Evolutionary conservation across 1,140 invertebrate species (phyloP).

Genomic region (Caerostris extrusa): DNA sequence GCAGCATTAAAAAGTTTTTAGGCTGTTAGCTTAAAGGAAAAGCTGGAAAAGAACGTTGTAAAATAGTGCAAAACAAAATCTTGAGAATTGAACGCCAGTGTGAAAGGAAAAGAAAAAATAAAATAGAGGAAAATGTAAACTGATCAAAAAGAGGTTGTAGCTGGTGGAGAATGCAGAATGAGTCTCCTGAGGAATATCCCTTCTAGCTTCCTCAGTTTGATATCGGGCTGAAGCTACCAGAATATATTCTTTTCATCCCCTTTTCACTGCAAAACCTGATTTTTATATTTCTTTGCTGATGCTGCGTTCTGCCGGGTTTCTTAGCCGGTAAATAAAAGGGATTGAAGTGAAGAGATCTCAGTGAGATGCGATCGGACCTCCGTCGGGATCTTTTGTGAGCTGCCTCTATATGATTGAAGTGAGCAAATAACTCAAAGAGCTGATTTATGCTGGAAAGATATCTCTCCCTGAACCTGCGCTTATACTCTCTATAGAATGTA

Average conservation of each 20-base stretch:
- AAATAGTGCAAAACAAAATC: slow-evolving; percentile 56
- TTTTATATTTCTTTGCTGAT: slow-evolving; percentile 17
- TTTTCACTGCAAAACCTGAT: background rate
- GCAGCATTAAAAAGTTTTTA: no score
- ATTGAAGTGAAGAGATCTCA: slow-evolving; percentile 48
- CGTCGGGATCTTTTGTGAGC: slow-evolving; percentile 25
- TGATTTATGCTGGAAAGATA: slow-evolving; percentile 57
- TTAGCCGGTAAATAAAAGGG: slow-evolving; percentile 51
- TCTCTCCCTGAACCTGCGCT: slow-evolving; percentile 23
- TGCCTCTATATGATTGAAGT: slow-evolving; percentile 75
- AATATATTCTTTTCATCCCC: slow-evolving; percentile 56
- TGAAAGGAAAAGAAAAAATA: slow-evolving; percentile 33
- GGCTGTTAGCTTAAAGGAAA: background rate
- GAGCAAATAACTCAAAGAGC: slow-evolving; percentile 69
- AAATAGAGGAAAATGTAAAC: slow-evolving; percentile 57
- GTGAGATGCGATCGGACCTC: background rate
- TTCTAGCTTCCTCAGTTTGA: slow-evolving; percentile 61
- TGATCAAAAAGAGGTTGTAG: background rate
- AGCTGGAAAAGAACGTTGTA: slow-evolving; percentile 43
- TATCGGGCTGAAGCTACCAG: slow-evolving; percentile 65
- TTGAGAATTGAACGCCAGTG: slow-evolving; percentile 55
- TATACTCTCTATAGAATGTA: background rate
- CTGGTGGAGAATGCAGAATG: slow-evolving; percentile 42
- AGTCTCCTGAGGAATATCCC: slow-evolving; percentile 71
- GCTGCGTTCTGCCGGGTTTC: slow-evolving; percentile 53